A percentile compares a stretch with the other conserved stretches of the same genome.
These are phyloP conservation scores for Galago senegalensis DNA, from an alignment of 2,797 vertebrate species.

Conservation along the genomic window DNA sequence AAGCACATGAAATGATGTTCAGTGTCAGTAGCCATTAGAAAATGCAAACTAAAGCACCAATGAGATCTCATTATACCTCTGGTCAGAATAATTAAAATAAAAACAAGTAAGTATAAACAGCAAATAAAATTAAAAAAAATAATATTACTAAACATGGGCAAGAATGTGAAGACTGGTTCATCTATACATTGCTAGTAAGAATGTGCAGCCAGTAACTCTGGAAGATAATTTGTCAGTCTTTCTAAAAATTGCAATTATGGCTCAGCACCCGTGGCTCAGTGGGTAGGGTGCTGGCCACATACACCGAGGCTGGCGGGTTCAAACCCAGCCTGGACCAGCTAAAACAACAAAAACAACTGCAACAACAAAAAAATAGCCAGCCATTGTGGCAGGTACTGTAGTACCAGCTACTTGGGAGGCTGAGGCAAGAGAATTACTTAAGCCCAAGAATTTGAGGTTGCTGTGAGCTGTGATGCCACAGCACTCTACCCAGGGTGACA, in stretches of 20 bases:
- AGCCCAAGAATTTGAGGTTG: no score
- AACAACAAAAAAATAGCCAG: no score
- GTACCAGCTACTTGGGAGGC: no score
- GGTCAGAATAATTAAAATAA: background rate
- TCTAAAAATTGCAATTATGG: background rate
- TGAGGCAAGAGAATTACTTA: no score
- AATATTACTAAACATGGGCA: background rate
- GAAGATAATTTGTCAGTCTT: constrained; percentile 21
- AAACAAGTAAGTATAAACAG: background rate
- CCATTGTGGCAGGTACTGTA: no score
- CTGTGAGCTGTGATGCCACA: no score
- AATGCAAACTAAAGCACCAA: constrained; percentile 6
- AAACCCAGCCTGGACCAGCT: no score
- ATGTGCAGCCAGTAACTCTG: background rate
- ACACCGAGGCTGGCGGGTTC: no score
- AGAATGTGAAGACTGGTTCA: constrained; percentile 1
- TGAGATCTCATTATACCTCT: background rate
- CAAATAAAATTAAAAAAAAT: background rate
- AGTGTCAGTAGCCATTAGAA: constrained; percentile 2
- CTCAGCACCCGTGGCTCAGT: no score
- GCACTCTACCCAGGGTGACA: no score
- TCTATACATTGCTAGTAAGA: background rate
- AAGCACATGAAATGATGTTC: constrained; percentile 16
- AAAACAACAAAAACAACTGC: no score
- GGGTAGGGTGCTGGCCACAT: no score